A percentile compares a stretch with the other conserved stretches of the same genome.
Conservation (phyloP, 2,888 invertebrate species). For the Drosophila pseudotalamancana region DNA sequence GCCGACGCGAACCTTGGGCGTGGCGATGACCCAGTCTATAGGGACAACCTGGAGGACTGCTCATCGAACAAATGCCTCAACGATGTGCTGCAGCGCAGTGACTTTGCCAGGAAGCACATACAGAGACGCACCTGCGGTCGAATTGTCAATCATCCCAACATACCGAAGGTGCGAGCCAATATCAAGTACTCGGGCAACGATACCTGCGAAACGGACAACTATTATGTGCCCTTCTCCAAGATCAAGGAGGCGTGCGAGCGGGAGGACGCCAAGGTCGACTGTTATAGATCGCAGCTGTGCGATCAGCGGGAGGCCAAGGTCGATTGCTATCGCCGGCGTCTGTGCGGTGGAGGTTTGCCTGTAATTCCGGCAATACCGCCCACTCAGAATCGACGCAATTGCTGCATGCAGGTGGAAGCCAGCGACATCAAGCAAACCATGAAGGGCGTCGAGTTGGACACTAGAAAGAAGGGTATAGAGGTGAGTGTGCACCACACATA, state of each 20-base stretch:
- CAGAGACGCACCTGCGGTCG: constrained; percentile 47
- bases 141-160: constrained; percentile 75
- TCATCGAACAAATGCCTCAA: constrained; percentile 36
- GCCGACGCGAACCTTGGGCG: constrained; percentile 15
- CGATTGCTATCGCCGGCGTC: constrained; percentile 70
- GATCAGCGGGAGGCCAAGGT: constrained; percentile 61
- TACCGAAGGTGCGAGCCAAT: constrained; percentile 82
- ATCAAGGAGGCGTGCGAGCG: constrained; percentile 71
- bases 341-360: constrained; percentile 53
- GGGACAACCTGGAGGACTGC: constrained; percentile 30
- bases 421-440: constrained; percentile 78
- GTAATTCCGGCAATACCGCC: constrained; percentile 53
- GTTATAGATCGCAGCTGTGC: constrained; percentile 71
- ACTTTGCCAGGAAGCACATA: constrained; percentile 42
- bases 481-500: constrained; percentile 48
- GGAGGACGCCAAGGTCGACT: constrained; percentile 67
- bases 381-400: constrained; percentile 65
- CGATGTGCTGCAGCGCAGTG: constrained; percentile 48
- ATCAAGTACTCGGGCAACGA: constrained; percentile 83
- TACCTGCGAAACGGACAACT: constrained; percentile 69
- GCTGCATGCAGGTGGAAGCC: constrained; percentile 82
- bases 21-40: constrained; percentile 49
- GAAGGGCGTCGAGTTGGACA: constrained; percentile 79
- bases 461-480: constrained; percentile 82
- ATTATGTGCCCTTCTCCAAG: constrained; percentile 77